Base-by-base conservation (phyloP, 2,797 vertebrate species). In the Peromyscus eremicus region DNA sequence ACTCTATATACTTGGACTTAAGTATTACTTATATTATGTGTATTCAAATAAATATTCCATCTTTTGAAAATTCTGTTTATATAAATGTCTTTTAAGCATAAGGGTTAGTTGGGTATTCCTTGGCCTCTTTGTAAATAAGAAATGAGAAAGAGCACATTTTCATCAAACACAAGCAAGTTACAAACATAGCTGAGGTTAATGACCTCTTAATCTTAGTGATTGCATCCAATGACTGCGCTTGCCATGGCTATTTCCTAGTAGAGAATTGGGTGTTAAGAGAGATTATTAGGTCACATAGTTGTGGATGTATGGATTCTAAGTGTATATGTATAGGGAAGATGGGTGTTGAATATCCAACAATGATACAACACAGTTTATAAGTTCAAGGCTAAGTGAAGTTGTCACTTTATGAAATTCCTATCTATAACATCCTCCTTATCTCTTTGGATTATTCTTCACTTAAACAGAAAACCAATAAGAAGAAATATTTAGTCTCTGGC, bases 41-140 rank as follows among this genome's bases (percentile, higher is more conserved):
- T 80, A 71, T 76, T 73, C 23, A 55, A 68, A 71, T 57, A 64
- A 87, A 46, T 92, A 37, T 64, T 77, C 37, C 3, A 40, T 34
- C 81, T 19, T 89, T 89, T 93, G 95, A 19, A 52, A 84, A 25
- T 85, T 76, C 40, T 46, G 2, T 82, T 13, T 83, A 1, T 40
- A 40, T 43, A 76, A 70, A 12, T 17, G 79, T 94, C 29, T 60
- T 92, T 92, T 11, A 71, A 43, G 40, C 88, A 89, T 19, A 9
- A 10, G 37, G 81, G n/a, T 23, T 91, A 5, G 68, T 68, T 27
- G 11, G 37, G 2, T 2, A 86, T 23, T 89, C 32, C 79, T 94
- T 81, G 34, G 9, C n/a, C 86, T 92, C 57, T 96, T 84, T 71
- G 64, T 89, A 92, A 46, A 75, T 49, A 68, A 29, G 6, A 86